Evolutionary conservation across 2,797 vertebrate species (phyloP).

Genomic region (Epinephelus awoara): DNA sequence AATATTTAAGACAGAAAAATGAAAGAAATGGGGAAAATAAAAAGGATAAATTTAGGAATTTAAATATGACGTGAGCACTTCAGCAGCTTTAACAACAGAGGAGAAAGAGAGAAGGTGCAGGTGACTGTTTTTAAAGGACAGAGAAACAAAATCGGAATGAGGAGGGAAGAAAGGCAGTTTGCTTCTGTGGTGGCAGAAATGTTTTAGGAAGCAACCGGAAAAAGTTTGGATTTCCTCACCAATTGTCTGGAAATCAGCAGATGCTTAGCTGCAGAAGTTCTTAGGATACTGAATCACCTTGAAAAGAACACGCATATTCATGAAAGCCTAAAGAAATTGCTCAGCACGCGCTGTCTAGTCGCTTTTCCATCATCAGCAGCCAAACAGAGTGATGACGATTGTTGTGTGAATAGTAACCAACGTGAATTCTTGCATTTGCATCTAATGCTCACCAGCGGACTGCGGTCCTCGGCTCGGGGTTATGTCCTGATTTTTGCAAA

Average conservation of each 20-base stretch:
- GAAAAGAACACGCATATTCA: too few relatives aligned
- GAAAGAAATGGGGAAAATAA: not conserved
- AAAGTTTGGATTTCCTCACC: not conserved
- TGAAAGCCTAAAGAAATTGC: not conserved
- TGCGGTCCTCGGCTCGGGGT: not conserved
- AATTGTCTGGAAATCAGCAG: not conserved
- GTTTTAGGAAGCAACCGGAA: not conserved
- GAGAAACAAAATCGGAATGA: not conserved
- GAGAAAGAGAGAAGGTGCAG: too few relatives aligned
- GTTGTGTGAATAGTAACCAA: too few relatives aligned
- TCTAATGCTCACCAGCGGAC: not conserved
- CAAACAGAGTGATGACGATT: too few relatives aligned
- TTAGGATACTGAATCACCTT: not conserved
- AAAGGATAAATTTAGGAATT: not conserved
- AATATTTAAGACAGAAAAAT: not conserved
- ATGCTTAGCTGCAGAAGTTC: not conserved
- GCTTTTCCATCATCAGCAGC: not conserved
- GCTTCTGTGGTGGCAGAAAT: not conserved
- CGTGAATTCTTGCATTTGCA: not conserved
- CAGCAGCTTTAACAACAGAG: not conserved
- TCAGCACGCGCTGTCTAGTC: too few relatives aligned
- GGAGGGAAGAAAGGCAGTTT: not conserved
- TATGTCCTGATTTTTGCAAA: not conserved
- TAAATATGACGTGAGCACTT: not conserved
- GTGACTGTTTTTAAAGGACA: not conserved